Evolutionary conservation across 2,888 invertebrate genomes (phyloP), one percentile per base, ranked within the genome.

Genomic region (Hydriomena furcata): DNA sequence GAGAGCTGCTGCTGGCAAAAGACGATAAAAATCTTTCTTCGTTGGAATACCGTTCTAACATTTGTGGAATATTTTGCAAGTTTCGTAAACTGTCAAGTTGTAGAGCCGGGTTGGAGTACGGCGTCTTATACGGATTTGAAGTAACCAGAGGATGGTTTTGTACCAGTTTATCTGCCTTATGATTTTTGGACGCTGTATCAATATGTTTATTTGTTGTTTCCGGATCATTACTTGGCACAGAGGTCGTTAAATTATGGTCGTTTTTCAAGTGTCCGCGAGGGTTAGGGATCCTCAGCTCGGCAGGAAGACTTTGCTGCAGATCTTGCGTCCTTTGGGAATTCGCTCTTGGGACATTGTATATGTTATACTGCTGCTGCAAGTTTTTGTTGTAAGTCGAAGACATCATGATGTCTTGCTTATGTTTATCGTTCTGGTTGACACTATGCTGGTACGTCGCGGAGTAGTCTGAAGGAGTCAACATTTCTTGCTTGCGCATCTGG

Each of bases 61-160:
- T 92, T 74, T 93, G 93, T 7, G 92, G 91, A 51, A 93, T 81
- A 69, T 91, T 92, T 3, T 92, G 88, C 50, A 93, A 74, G 72
- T 91, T 92, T 28, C 92, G 79, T 50, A 92, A 71, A 30, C 89
- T 84, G 40, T 92, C 92, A 48, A 92, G 81, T 28, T 90, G 87
- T 37, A 91, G 73, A 7, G 86, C 60, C 1, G 89, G 76, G 38
- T 76, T 67, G 53, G 74, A 79, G 45, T 85, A 89, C 5, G 87
- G 79, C 23, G 84, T 73, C 66, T 89, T 90, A 56, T 88, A 90
- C 1, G 81, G 76, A 55, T 82, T 74, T n/a, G 87, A 75, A 45
- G 68, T 75, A n/a, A 78, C 79, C 37, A 87, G 57, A 36, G 84
- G 76, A 59, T 83, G 86, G 58, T 81, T 84, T 58, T 85, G 87